Base-by-base conservation (phyloP, 2,797 vertebrate species). In the Toxotes lorentzi region DNA sequence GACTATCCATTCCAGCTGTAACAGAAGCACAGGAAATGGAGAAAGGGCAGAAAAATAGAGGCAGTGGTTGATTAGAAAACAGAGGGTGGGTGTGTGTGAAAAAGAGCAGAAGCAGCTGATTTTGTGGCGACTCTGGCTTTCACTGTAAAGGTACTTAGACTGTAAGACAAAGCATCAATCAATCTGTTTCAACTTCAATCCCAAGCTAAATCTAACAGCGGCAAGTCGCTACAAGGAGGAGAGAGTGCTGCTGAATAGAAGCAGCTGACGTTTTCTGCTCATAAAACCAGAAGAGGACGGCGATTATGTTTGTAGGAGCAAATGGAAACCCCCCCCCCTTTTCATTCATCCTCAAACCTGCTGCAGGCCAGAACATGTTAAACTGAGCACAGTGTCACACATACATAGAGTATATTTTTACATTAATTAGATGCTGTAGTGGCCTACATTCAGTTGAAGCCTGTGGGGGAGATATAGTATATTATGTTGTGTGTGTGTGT, bases 111-210 rank as follows among this genome's bases (percentile, higher is more conserved):
- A 45, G 21, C 60, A 48, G 74, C 56, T 38, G 62, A 34, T 81
- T 76, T 79, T 43, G 19, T 60, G 54, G 1, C 48, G 59, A 73
- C 61, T 67, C 27, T 57, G 59, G 59, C 61, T 66, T 56, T 76
- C 53, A 24, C 21, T 53, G 27, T 72, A 66, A 65, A 56, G 53
- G 13, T 35, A 48, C 56, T 27, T 71, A n/a, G n/a, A n/a, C 53
- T 0, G 9, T 61, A 35, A 72, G 11, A 51, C 27, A 23, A 40
- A 51, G n/a, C 54, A 83, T 68, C 65, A 64, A 54, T 78, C 76
- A 66, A 14, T 67, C 34, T 45, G 4, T 34, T 63, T 82, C 71
- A 57, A 38, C 76, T 66, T 70, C 71, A 60, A 51, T 69, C 70
- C 54, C 58, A 8, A 24, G 4, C 67, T 82, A 62, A 73, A 38